Evolutionary conservation across 2,888 invertebrate species (phyloP).

Genomic region (Sphinx pinastri): DNA sequence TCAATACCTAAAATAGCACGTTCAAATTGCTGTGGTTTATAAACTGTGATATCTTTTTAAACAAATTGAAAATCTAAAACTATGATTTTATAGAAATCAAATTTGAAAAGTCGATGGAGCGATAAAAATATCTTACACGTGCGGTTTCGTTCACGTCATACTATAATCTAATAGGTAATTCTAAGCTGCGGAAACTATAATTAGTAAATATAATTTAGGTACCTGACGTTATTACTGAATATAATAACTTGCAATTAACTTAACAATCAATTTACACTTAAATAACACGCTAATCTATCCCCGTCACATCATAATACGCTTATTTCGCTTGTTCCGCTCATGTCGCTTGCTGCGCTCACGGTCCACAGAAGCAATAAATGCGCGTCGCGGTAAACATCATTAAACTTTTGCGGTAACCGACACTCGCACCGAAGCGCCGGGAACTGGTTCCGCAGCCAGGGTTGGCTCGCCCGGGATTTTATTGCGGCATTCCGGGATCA

Average conservation of each 20-base stretch:
- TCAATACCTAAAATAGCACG: background rate
- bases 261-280: too few relatives aligned
- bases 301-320: background rate
- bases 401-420: slow-evolving; percentile 18
- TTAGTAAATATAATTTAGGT: too few relatives aligned
- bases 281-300: background rate
- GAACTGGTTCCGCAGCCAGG: slow-evolving; percentile 1
- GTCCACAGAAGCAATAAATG: slow-evolving; percentile 19
- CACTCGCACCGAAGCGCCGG: slow-evolving; percentile 12
- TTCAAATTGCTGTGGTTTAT: background rate
- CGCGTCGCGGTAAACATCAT: slow-evolving; percentile 21
- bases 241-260: too few relatives aligned
- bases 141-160: background rate
- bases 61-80: background rate
- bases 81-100: background rate
- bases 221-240: too few relatives aligned
- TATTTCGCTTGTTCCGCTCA: slow-evolving; percentile 1
- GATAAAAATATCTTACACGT: too few relatives aligned
- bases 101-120: background rate
- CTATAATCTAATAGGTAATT: background rate
- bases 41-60: background rate
- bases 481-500: slow-evolving; percentile 4
- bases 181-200: background rate
- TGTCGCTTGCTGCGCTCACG: slow-evolving; percentile 15
- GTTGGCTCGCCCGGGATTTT: background rate